Conservation (phyloP, 2,113 vertebrate genomes). For the Craseonycteris thonglongyai region DNA sequence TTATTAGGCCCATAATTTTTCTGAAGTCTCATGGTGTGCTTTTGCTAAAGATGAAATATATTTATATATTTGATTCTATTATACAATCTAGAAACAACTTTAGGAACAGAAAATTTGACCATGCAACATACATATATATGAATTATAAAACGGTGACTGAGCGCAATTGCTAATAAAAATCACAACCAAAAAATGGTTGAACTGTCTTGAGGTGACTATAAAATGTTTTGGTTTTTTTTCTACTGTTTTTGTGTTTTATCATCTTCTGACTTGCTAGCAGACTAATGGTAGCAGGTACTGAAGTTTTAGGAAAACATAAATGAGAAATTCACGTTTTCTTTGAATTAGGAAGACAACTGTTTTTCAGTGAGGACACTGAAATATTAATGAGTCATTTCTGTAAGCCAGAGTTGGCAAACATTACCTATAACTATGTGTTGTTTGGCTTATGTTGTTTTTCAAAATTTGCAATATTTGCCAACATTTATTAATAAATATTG, state of each 20-base stretch:
- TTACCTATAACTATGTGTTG: not conserved
- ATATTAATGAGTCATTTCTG: not conserved
- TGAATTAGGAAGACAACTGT: not conserved
- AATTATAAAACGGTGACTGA: not conserved
- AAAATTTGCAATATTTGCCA: not conserved
- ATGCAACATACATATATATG: not conserved
- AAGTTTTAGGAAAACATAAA: not conserved
- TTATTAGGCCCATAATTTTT: not conserved
- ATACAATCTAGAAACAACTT: not conserved
- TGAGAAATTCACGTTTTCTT: not conserved
- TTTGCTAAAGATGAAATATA: not conserved
- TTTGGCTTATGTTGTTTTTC: not conserved
- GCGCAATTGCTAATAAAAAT: not conserved
- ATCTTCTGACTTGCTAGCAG: not conserved
- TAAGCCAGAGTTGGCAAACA: not conserved
- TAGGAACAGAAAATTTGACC: not conserved
- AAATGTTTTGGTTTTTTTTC: not conserved
- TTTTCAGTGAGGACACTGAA: not conserved
- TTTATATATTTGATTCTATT: not conserved
- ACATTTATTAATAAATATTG: not conserved
- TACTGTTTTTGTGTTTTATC: not conserved
- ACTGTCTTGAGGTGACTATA: not conserved
- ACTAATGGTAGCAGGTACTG: not conserved
- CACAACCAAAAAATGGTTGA: not conserved
- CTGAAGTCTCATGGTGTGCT: not conserved